A percentile compares a stretch with the other conserved stretches of the same genome.
Conservation (phyloP, 2,888 invertebrate genomes). For the Parelbella ahira region DNA sequence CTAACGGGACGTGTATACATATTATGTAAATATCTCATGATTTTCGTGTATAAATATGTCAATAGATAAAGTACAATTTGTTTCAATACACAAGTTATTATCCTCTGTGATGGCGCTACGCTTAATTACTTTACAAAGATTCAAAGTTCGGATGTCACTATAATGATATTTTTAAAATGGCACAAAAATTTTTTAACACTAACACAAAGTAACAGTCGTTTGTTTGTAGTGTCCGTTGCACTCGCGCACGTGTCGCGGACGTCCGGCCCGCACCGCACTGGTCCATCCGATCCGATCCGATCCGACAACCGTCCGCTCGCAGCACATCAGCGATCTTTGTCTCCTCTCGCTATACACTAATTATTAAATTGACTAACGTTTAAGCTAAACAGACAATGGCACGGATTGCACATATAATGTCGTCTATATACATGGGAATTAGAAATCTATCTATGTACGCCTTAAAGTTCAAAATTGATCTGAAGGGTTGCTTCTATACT, state of each 20-base stretch:
- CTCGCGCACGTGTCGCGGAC: constrained; percentile 45
- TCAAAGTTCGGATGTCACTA: constrained; percentile 80
- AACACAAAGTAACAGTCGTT: constrained; percentile 77
- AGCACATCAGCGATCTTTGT: constrained; percentile 38
- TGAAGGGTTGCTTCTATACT: constrained; percentile 57
- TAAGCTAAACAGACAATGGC: constrained; percentile 78
- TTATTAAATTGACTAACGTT: constrained; percentile 67
- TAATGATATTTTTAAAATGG: constrained; percentile 76
- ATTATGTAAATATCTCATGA: constrained; percentile 77
- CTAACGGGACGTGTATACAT: constrained; percentile 81
- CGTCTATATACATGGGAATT: constrained; percentile 70
- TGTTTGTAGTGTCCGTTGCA: constrained; percentile 60
- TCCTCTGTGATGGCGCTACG: constrained; percentile 75
- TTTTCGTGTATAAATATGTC: constrained; percentile 77
- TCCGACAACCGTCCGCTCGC: constrained; percentile 38
- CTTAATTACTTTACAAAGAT: constrained; percentile 73
- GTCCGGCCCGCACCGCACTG: constrained; percentile 42
- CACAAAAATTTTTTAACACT: constrained; percentile 80
- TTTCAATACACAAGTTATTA: constrained; percentile 74
- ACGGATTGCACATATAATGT: constrained; percentile 77
- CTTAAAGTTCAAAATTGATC: constrained; percentile 61
- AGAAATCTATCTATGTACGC: constrained; percentile 52
- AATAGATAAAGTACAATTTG: constrained; percentile 70
- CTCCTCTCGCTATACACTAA: constrained; percentile 43
- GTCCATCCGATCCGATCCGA: constrained; percentile 30